Conservation (phyloP, 1,140 invertebrate species). For the Platyura marginata region DNA sequence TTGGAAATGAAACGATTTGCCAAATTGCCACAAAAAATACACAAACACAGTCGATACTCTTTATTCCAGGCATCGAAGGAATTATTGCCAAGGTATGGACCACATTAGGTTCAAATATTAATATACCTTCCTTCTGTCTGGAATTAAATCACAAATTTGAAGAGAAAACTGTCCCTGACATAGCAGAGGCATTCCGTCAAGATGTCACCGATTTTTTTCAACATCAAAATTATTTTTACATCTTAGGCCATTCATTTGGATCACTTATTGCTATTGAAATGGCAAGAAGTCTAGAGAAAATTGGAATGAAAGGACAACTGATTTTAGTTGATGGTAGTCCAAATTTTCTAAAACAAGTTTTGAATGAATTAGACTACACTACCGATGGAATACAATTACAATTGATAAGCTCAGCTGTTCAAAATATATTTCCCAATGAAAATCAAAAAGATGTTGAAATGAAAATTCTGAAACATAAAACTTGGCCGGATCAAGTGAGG, state of each 20-base stretch:
- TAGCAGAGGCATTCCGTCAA: neutral
- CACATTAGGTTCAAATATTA: slow-evolving; percentile 8
- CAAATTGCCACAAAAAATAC: neutral
- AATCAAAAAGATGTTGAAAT: slow-evolving; percentile 30
- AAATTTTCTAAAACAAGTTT: slow-evolving; percentile 16
- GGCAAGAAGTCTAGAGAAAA: slow-evolving; percentile 18
- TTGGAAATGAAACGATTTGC: slow-evolving; percentile 30
- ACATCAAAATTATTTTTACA: slow-evolving; percentile 14
- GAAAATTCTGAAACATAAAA: slow-evolving; percentile 14
- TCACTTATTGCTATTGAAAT: slow-evolving; percentile 25
- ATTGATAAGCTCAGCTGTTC: slow-evolving; percentile 29
- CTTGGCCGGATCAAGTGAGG: slow-evolving; percentile 13
- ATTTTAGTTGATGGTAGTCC: slow-evolving; percentile 26
- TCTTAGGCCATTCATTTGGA: slow-evolving; percentile 28
- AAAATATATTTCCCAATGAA: slow-evolving; percentile 30
- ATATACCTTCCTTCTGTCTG: slow-evolving; percentile 10
- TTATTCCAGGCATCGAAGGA: slow-evolving; percentile 70
- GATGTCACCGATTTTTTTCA: slow-evolving; percentile 40
- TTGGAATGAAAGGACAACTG: slow-evolving; percentile 17
- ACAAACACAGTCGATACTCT: slow-evolving; percentile 17
- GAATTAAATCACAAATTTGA: slow-evolving; percentile 12
- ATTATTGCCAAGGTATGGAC: slow-evolving; percentile 28
- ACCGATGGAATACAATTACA: slow-evolving; percentile 31
- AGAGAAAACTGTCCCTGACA: neutral
- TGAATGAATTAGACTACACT: slow-evolving; percentile 22